Evolutionary conservation across 2,797 vertebrate genomes (phyloP).

Genomic region (Saguinus oedipus): DNA sequence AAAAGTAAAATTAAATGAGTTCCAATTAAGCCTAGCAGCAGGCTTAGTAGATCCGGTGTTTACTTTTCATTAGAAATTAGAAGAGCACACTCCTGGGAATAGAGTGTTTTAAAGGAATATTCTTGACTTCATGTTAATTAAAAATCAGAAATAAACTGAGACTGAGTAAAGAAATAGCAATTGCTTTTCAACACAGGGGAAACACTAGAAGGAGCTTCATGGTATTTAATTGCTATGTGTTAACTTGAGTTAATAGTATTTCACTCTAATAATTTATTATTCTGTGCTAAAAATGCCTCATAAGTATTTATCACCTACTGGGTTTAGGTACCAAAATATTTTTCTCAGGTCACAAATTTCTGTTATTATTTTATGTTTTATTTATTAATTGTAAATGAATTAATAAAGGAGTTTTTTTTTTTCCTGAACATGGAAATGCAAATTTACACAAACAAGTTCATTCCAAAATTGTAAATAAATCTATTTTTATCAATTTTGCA

Average conservation of each 20-base stretch:
- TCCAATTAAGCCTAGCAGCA: slow-evolving; percentile 44
- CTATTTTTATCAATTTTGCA: background rate
- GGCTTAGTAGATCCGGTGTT: slow-evolving; percentile 5
- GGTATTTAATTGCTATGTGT: slow-evolving; percentile 41
- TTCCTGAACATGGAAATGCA: background rate
- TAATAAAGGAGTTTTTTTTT: background rate
- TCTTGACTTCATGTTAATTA: slow-evolving; percentile 69
- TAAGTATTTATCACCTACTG: background rate
- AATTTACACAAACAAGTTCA: background rate
- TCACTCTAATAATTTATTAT: slow-evolving; percentile 12
- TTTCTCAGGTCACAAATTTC: background rate
- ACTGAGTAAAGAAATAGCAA: slow-evolving; percentile 55
- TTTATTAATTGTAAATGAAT: background rate
- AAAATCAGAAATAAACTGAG: slow-evolving; percentile 50
- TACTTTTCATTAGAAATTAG: slow-evolving; percentile 68
- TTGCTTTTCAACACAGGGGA: background rate
- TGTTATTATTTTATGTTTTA: background rate
- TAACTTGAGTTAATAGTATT: slow-evolving; percentile 32
- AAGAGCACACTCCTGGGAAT: slow-evolving; percentile 18
- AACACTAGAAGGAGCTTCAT: background rate
- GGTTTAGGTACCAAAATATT: background rate
- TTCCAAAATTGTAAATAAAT: background rate
- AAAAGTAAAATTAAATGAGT: slow-evolving; percentile 31
- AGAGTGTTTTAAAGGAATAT: slow-evolving; percentile 54
- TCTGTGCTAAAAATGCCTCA: background rate